Conservation (phyloP, 2,888 invertebrate genomes). For the Epirrhoe alternata region DNA sequence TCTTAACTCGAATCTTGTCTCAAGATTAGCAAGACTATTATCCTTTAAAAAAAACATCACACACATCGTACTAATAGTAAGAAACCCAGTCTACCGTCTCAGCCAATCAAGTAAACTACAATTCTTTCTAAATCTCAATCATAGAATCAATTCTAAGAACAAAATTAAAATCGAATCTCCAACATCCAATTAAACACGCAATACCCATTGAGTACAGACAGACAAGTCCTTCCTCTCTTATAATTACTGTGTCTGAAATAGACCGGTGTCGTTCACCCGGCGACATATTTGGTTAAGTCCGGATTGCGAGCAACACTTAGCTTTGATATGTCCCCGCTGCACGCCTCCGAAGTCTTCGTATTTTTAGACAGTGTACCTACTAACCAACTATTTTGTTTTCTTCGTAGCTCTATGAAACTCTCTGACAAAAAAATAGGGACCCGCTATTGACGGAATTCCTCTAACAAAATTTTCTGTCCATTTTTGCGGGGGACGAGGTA, state of each 20-base stretch:
- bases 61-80: no score
- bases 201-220: constrained; percentile 43
- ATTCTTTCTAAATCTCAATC: neutral
- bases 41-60: no score
- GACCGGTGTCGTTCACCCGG: constrained; percentile 66
- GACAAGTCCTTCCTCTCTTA: constrained; percentile 55
- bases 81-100: no score
- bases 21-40: no score
- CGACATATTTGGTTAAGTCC: constrained; percentile 62
- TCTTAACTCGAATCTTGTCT: no score
- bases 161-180: constrained; percentile 26
- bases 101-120: no score
- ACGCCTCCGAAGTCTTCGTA: constrained; percentile 12
- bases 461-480: no score
- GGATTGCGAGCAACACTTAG: constrained; percentile 41
- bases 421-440: no score
- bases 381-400: no score
- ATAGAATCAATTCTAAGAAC: constrained; percentile 7
- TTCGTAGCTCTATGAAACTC: no score
- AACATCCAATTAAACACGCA: constrained; percentile 36
- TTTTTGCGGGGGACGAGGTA: no score
- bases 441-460: no score
- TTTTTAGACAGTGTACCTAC: constrained; percentile 6
- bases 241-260: constrained; percentile 65
- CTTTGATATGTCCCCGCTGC: constrained; percentile 38